Evolutionary conservation across 2,888 invertebrate species (phyloP).

Genomic region (Chaetogeoica ovagalla): DNA sequence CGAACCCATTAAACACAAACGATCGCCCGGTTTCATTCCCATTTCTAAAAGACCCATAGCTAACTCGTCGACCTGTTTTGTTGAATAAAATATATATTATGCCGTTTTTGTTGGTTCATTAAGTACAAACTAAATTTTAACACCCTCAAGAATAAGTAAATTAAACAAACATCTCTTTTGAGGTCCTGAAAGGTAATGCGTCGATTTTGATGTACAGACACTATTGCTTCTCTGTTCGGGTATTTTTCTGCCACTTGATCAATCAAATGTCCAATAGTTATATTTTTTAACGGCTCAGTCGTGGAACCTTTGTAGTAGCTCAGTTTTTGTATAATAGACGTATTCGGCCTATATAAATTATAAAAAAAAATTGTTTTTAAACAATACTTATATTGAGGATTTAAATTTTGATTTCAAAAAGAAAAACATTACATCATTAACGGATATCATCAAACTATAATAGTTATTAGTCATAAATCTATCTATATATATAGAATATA

Average conservation of each 20-base stretch:
- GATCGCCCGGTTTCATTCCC: conserved; percentile 73
- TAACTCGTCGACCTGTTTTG: conserved; percentile 51
- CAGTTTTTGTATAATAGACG: conserved; percentile 16
- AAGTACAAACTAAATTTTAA: too few relatives aligned
- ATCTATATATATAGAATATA: too few relatives aligned
- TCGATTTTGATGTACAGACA: conserved; percentile 43
- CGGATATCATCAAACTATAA: too few relatives aligned
- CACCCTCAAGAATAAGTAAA: too few relatives aligned
- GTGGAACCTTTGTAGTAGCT: conserved; percentile 52
- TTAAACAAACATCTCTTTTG: conserved; percentile 20
- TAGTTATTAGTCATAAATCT: too few relatives aligned
- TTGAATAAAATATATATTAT: neutral
- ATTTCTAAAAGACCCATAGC: conserved; percentile 73
- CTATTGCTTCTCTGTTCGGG: conserved; percentile 61
- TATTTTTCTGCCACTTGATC: conserved; percentile 63
- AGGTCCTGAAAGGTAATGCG: conserved; percentile 47
- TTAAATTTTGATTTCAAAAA: too few relatives aligned
- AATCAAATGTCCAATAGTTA: conserved; percentile 66
- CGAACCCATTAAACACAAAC: conserved; percentile 79
- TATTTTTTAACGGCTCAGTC: conserved; percentile 42
- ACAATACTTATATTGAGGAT: too few relatives aligned
- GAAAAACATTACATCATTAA: too few relatives aligned
- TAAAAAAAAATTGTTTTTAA: too few relatives aligned
- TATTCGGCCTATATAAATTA: too few relatives aligned
- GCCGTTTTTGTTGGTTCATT: too few relatives aligned